Conservation (phyloP, 2,797 vertebrate genomes). For the Tadarida brasiliensis region DNA sequence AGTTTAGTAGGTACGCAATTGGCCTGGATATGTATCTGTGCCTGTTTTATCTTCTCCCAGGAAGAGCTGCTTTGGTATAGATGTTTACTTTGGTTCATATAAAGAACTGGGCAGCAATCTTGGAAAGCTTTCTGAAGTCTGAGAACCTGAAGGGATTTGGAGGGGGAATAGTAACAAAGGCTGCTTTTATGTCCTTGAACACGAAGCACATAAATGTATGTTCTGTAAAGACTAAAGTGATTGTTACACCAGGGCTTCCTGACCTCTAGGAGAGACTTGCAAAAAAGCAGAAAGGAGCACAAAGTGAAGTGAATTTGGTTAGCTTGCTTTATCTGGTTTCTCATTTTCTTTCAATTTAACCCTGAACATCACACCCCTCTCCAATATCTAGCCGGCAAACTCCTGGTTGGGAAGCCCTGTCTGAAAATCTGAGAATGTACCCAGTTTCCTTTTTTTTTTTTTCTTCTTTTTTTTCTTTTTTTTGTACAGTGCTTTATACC, state of each 20-base stretch:
- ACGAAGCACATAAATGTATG: slow-evolving; percentile 75
- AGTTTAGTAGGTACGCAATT: slow-evolving; percentile 31
- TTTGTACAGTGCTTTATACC: slow-evolving; percentile 82
- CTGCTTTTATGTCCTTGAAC: slow-evolving; percentile 73
- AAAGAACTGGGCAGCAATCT: slow-evolving; percentile 73
- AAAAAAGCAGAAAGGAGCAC: slow-evolving; percentile 74
- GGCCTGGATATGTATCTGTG: slow-evolving; percentile 58
- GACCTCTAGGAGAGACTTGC: slow-evolving; percentile 70
- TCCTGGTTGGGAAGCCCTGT: slow-evolving; percentile 86
- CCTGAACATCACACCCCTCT: slow-evolving; percentile 52
- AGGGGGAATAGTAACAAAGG: slow-evolving; percentile 56
- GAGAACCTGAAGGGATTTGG: slow-evolving; percentile 61
- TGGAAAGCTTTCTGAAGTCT: slow-evolving; percentile 78
- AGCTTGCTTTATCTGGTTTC: slow-evolving; percentile 74
- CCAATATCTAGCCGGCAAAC: slow-evolving; percentile 60
- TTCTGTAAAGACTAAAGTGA: slow-evolving; percentile 76
- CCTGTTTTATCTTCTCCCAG: slow-evolving; percentile 77
- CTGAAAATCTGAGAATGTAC: slow-evolving; percentile 84
- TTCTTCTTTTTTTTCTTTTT: slow-evolving; percentile 62
- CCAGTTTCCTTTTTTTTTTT: slow-evolving; percentile 46
- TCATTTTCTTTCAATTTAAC: slow-evolving; percentile 73
- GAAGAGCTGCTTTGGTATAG: slow-evolving; percentile 83
- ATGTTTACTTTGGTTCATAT: slow-evolving; percentile 77
- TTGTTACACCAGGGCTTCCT: slow-evolving; percentile 84
- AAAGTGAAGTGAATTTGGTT: slow-evolving; percentile 70